Evolutionary conservation across 2,888 invertebrate genomes (phyloP).

Genomic region (Sepioteuthis lessoniana): DNA sequence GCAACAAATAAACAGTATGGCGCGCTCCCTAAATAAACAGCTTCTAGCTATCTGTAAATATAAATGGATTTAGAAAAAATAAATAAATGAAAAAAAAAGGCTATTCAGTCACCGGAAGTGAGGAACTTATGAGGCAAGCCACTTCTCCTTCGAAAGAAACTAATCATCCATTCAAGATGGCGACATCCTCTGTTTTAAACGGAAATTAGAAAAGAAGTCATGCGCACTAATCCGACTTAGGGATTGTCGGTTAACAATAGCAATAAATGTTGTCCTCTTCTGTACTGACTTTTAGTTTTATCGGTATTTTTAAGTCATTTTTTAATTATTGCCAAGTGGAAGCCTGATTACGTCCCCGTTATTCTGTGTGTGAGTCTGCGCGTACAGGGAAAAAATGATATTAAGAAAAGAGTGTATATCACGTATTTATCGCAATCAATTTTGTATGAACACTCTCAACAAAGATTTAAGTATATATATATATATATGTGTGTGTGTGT

Average conservation of each 20-base stretch:
- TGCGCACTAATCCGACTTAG: not conserved
- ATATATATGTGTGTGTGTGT: not conserved
- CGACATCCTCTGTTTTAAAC: slow-evolving; percentile 25
- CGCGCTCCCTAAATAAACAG: not conserved
- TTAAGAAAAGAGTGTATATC: not conserved
- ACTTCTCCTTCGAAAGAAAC: slow-evolving; percentile 13
- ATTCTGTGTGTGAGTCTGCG: not conserved
- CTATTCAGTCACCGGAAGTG: slow-evolving; percentile 9
- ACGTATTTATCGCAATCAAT: too few relatives aligned
- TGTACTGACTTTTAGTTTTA: not conserved
- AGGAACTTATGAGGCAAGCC: slow-evolving; percentile 1
- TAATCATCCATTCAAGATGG: slow-evolving; percentile 9
- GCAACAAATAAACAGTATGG: not conserved
- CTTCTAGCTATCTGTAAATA: not conserved
- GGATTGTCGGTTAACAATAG: not conserved
- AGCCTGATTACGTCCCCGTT: not conserved
- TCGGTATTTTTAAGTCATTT: not conserved
- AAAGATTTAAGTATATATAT: not conserved
- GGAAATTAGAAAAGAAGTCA: slow-evolving; percentile 9
- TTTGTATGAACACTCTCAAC: too few relatives aligned
- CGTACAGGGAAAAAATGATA: not conserved
- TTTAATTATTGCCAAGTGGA: not conserved
- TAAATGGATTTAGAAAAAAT: not conserved
- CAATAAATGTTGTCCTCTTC: slow-evolving; percentile 3
- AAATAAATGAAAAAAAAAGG: not conserved